Conservation (phyloP, 2,888 invertebrate species). For the Mamestra brassicae region DNA sequence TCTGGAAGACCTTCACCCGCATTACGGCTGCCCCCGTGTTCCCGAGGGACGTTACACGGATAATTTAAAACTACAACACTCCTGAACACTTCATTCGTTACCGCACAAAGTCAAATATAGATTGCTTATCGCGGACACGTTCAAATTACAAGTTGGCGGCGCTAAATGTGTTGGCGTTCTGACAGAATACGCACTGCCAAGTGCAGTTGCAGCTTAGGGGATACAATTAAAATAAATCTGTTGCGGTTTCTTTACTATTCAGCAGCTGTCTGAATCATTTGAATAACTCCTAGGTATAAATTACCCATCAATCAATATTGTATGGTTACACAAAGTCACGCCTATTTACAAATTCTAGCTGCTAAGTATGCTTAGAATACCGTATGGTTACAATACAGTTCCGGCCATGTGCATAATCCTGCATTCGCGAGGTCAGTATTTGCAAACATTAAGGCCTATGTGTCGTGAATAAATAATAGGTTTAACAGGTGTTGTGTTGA, state of each 20-base stretch:
- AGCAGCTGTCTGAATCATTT: slow-evolving; percentile 25
- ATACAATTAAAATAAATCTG: slow-evolving; percentile 43
- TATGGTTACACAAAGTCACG: slow-evolving; percentile 32
- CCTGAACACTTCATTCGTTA: slow-evolving; percentile 47
- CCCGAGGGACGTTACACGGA: slow-evolving; percentile 77
- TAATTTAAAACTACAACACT: slow-evolving; percentile 66
- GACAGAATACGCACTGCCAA: slow-evolving; percentile 62
- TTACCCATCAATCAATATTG: slow-evolving; percentile 39
- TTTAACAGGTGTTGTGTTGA: slow-evolving; percentile 58
- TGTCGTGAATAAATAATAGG: slow-evolving; percentile 56
- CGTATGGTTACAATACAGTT: slow-evolving; percentile 58
- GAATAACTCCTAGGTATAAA: slow-evolving; percentile 14
- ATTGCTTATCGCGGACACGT: slow-evolving; percentile 55
- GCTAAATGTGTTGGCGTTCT: slow-evolving; percentile 63
- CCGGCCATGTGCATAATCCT: slow-evolving; percentile 73
- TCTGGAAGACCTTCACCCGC: slow-evolving; percentile 89
- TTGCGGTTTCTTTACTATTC: slow-evolving; percentile 21
- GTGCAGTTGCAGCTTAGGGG: slow-evolving; percentile 56
- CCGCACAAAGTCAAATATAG: slow-evolving; percentile 60
- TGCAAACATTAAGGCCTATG: slow-evolving; percentile 61
- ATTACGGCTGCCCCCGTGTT: slow-evolving; percentile 76
- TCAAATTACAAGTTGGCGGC: slow-evolving; percentile 63
- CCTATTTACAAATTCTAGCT: slow-evolving; percentile 52
- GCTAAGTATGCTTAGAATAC: slow-evolving; percentile 54
- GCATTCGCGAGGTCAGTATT: slow-evolving; percentile 69